Evolutionary conservation across 2,888 invertebrate genomes (phyloP), one percentile per base, ranked within the genome.

Genomic region (Dusona sp.): DNA sequence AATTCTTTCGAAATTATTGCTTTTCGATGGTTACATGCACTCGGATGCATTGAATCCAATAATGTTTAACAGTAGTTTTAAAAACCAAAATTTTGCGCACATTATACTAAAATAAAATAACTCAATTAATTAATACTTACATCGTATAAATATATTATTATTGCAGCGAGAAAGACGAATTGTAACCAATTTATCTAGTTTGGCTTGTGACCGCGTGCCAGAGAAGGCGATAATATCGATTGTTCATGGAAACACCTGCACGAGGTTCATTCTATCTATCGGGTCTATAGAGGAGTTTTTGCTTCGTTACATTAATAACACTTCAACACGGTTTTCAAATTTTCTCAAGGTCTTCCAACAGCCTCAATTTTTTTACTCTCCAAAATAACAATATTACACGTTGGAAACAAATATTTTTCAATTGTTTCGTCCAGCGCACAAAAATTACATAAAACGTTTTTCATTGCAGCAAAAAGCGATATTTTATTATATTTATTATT

Each of bases 201-300:
- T 68, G 84, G 80, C 85, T 82, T 79, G 72, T 78, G 78, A 74
- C 84, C 87, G 79, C 84, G 79, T 83, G 84, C 86, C 80, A 87
- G 84, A 86, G 84, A 73, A 86, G 88, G 90, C 88, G 90, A 90
- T 89, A 90, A 89, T 92, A 92, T 92, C 90, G 92, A 92, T 92
- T 90, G 70, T 54, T 85, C 88, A 81, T 82, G 82, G 86, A 80
- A 83, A 88, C 90, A 91, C 89, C 88, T 89, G 89, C 90, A 81
- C 85, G 80, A 83, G 45, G 79, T 77, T 83, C 74, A 74, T 87
- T 87, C 84, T 81, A 25, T 64, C 25, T 67, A 54, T 81, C 64
- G 81, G 73, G 68, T 67, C 33, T 74, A 82, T 84, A 61, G 51
- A 2, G 81, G 81, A 4, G 54, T n/a, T 36, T 74, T 45, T 72